Conservation (phyloP, 2,797 vertebrate genomes). For the Thamnophis elegans region DNA sequence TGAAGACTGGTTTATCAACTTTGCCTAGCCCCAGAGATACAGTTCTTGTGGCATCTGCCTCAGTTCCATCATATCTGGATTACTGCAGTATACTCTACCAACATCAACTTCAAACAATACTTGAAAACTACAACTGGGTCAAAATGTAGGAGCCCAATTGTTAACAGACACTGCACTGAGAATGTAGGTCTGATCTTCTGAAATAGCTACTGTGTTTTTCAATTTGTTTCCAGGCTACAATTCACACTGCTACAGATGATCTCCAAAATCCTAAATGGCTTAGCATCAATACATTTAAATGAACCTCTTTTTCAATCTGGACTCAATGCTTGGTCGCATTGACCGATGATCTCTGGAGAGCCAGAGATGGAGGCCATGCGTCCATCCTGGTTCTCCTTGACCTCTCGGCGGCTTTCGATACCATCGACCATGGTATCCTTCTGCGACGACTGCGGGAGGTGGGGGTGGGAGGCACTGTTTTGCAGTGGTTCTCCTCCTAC, state of each 20-base stretch:
- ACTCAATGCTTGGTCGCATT: background rate
- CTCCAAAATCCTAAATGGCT: background rate
- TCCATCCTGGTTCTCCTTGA: too few species aligned
- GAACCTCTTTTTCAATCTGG: background rate
- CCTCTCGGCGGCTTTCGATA: too few species aligned
- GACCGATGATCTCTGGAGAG: too few species aligned
- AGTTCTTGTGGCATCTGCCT: background rate
- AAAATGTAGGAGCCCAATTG: background rate
- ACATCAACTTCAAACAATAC: background rate
- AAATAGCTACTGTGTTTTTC: background rate
- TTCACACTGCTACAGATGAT: background rate
- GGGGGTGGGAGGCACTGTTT: too few species aligned
- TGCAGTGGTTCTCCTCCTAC: too few species aligned
- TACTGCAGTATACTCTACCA: background rate
- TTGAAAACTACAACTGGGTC: background rate
- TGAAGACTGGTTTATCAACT: background rate
- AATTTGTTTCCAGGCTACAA: background rate
- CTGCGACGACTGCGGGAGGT: too few species aligned
- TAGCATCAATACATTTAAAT: background rate
- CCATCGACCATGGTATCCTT: too few species aligned
- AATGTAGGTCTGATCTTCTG: background rate
- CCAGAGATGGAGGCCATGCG: too few species aligned
- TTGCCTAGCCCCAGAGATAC: background rate
- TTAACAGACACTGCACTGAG: background rate
- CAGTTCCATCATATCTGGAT: background rate